phyloP scores from a whole-genome alignment of 1,140 invertebrate species.

The Laupala kohalensis region DNA sequence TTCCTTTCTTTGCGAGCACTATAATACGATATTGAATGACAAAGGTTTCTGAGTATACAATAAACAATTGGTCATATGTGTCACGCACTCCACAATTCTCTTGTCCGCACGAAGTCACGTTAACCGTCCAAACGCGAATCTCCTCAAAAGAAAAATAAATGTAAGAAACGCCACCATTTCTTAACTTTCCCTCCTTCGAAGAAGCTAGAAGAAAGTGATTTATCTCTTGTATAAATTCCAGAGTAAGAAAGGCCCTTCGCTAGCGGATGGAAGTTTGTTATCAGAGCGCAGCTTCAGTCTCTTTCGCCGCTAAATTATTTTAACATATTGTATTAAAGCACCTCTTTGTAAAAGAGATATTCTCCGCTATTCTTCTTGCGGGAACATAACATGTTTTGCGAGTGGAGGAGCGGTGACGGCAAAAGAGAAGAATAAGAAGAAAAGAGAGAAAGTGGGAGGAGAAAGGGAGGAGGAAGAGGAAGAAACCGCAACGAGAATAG shows the following conservation, averaged over 20 bases:
- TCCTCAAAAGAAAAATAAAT: background rate
- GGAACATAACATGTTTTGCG: background rate
- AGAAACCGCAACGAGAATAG: background rate
- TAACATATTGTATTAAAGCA: background rate
- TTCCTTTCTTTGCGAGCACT: too few relatives aligned
- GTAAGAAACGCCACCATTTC: background rate
- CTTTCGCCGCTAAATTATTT: background rate
- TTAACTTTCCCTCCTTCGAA: too few relatives aligned
- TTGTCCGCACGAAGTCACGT: too few relatives aligned
- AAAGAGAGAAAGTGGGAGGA: background rate
- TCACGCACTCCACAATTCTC: too few relatives aligned
- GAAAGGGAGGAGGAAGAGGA: background rate
- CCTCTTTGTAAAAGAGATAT: background rate
- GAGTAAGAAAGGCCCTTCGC: too few relatives aligned
- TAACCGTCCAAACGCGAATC: too few relatives aligned
- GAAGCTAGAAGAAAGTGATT: too few relatives aligned
- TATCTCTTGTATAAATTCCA: background rate
- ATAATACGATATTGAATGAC: too few relatives aligned
- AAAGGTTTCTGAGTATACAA: too few relatives aligned
- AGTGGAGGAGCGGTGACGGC: background rate
- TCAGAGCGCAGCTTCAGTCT: background rate
- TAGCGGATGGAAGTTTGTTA: background rate
- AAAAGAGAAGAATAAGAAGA: background rate
- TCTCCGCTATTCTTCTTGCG: background rate
- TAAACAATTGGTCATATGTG: too few relatives aligned